Base-by-base conservation (phyloP, 2,113 vertebrate species). In the Pterocles orientalis region DNA sequence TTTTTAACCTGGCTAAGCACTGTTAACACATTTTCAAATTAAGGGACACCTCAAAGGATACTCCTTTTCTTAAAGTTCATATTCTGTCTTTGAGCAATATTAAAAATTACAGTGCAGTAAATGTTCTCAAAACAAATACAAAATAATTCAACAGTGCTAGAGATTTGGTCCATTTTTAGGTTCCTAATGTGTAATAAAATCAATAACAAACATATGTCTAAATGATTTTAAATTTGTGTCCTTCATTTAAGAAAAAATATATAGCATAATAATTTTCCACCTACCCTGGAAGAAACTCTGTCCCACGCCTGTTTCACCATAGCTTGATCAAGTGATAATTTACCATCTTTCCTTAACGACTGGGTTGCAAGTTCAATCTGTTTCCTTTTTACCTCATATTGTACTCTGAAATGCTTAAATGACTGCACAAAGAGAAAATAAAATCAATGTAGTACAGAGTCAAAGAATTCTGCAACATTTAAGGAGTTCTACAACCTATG, bases 281-380 rank as follows among this genome's bases (percentile, higher is more conserved):
- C 97, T 97, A 99, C 99, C 98, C 99, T 98, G 83, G 98, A 98
- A 84, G 99, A 98, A 85, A 99, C 97, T 82, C 98, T 98, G 19
- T 99, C 99, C 99, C 99, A 99, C 14, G 98, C 98, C 95, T 99
- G 99, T 90, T 99, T 99, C 85, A 99, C 98, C 91, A 99, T 95
- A 3, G 99, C 99, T 97, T 99, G 99, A 91, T 99, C 99, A 96
- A 99, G 99, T 4, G 99, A 99, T 70, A 99, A 97, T 96, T 99
- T 99, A 7, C 99, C 99, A 11, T 99, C 99, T 95, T 98, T 98
- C 54, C 99, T 97, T 65, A 98, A 36, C 2, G 99, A 99, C 90
- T 99, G 98, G 18, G 99, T 97, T 92, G 98, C 96, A 25, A 98
- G 95, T 83, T 99, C 99, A 18, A 99, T 96, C 94, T 99, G 99